phyloP scores from a whole-genome alignment of 2,888 invertebrate genomes.

The Drosophila mettleri region DNA sequence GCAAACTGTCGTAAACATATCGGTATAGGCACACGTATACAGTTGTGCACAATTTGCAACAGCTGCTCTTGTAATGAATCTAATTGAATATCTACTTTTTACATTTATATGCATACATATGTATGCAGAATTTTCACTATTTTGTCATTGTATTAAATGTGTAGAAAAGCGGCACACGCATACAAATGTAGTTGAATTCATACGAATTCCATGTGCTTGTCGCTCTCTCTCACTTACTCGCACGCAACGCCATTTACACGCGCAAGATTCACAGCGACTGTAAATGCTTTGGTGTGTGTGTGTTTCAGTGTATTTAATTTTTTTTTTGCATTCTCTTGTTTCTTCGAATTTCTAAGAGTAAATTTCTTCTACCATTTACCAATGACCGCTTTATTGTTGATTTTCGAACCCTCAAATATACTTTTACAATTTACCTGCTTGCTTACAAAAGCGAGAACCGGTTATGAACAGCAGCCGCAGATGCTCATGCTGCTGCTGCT shows the following conservation, averaged over 20 bases:
- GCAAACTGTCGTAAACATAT: conserved; percentile 32
- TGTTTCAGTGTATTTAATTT: conserved; percentile 3
- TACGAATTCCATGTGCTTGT: conserved; percentile 67
- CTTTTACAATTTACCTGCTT: conserved; percentile 36
- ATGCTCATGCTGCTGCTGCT: conserved; percentile 1
- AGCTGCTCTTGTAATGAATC: conserved; percentile 43
- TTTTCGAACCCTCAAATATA: conserved; percentile 8
- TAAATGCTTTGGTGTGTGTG: conserved; percentile 4
- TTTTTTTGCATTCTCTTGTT: conserved; percentile 26
- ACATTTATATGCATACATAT: conserved; percentile 17
- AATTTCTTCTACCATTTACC: conserved; percentile 1
- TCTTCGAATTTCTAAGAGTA: conserved; percentile 19
- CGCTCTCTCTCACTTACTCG: conserved; percentile 57
- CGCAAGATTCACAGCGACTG: conserved; percentile 38
- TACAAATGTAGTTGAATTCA: conserved; percentile 13
- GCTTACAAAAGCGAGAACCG: conserved; percentile 20
- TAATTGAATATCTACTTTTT: conserved; percentile 43
- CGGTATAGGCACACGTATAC: neutral
- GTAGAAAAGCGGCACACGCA: conserved; percentile 39
- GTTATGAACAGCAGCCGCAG: conserved; percentile 10
- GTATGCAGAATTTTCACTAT: conserved; percentile 23
- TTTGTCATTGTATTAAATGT: conserved; percentile 37
- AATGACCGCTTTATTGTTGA: conserved; percentile 23
- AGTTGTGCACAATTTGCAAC: conserved; percentile 17
- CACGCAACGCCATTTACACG: conserved; percentile 38